Evolutionary conservation across 2,888 invertebrate genomes (phyloP).

Genomic region (Ferrisia virgata): DNA sequence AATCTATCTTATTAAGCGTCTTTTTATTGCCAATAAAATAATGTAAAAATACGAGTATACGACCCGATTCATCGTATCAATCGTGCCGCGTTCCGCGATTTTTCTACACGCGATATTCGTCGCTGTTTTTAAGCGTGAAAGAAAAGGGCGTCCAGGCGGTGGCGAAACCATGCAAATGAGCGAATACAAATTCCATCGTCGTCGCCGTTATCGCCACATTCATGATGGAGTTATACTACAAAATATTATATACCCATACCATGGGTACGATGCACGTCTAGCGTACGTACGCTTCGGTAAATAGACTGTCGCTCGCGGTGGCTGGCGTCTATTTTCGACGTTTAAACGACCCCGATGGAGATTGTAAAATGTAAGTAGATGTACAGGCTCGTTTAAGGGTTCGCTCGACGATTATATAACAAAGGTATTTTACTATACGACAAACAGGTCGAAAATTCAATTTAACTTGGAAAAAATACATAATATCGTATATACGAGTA

Average conservation of each 20-base stretch:
- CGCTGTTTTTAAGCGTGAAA: no score
- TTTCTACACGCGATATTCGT: no score
- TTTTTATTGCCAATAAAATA: constrained; percentile 9
- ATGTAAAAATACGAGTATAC: neutral
- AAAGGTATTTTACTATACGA: constrained; percentile 1
- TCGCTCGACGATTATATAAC: neutral
- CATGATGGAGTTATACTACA: neutral
- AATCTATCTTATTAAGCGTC: constrained; percentile 5
- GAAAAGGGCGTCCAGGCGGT: neutral
- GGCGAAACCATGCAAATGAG: neutral
- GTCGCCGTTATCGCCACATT: neutral
- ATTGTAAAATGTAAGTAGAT: neutral
- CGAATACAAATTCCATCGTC: neutral
- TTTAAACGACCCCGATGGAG: neutral
- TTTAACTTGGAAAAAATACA: neutral
- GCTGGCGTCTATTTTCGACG: neutral
- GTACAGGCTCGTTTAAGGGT: neutral
- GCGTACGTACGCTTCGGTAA: neutral
- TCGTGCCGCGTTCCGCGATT: neutral
- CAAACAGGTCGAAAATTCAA: neutral
- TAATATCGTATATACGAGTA: no score
- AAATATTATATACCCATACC: no score
- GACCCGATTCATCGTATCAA: neutral
- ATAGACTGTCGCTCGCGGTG: neutral
- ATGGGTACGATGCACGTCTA: no score